Percentiles rank a stretch among this genome's conserved stretches.
Conservation (phyloP, 1,140 invertebrate species). For the Euwallacea fornicatus region DNA sequence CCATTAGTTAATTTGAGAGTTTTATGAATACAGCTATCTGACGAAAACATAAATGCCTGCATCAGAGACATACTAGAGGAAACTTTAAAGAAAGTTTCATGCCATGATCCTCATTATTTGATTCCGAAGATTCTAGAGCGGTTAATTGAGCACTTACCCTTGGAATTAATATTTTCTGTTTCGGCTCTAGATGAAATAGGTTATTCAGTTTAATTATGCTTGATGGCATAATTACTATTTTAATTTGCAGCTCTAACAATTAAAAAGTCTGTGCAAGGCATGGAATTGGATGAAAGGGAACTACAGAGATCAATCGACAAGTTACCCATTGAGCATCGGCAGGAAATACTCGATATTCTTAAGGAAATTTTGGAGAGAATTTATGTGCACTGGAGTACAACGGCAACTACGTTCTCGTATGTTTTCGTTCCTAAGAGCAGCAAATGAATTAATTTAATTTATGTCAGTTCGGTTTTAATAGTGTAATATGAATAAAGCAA, state of each 20-base stretch:
- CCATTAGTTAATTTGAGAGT: no score
- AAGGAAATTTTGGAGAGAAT: constrained; percentile 42
- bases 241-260: constrained; percentile 22
- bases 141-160: constrained; percentile 33
- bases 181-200: constrained; percentile 30
- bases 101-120: constrained; percentile 35
- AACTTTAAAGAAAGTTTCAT: constrained; percentile 37
- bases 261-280: constrained; percentile 21
- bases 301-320: constrained; percentile 32
- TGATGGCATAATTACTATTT: not conserved
- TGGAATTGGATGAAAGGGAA: constrained; percentile 36
- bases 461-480: no score
- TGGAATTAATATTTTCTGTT: constrained; percentile 29
- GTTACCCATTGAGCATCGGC: constrained; percentile 25
- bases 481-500: no score
- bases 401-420: no score
- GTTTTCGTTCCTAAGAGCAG: no score
- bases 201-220: constrained; percentile 4
- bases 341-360: constrained; percentile 39
- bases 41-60: constrained; percentile 31
- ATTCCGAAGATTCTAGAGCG: constrained; percentile 39
- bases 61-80: constrained; percentile 41
- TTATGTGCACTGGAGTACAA: constrained; percentile 13
- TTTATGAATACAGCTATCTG: constrained; percentile 20
- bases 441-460: no score